A percentile compares a stretch with the other conserved stretches of the same genome.
Evolutionary conservation across 1,140 invertebrate genomes (phyloP).

Genomic region (Sminthurides bifidus): DNA sequence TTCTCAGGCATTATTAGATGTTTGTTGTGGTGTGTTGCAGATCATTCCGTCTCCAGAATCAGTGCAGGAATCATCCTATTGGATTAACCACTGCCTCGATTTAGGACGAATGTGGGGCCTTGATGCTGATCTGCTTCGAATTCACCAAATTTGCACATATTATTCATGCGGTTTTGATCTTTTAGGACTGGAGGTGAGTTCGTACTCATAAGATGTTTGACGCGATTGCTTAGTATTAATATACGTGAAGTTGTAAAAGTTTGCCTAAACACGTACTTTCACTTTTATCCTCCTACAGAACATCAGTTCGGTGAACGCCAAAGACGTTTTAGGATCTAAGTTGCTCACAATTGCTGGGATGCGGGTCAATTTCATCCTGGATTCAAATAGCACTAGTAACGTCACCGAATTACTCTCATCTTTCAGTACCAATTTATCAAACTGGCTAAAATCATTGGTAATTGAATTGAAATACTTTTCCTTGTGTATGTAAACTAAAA

Average conservation of each 20-base stretch:
- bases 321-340: constrained; percentile 48
- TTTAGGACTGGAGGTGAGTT: constrained; percentile 55
- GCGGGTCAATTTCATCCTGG: constrained; percentile 51
- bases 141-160: constrained; percentile 63
- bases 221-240: constrained; percentile 1
- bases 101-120: constrained; percentile 68
- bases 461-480: constrained; percentile 32
- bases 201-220: constrained; percentile 11
- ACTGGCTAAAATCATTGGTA: constrained; percentile 59
- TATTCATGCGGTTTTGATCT: constrained; percentile 64
- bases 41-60: constrained; percentile 21
- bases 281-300: constrained; percentile 38
- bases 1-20: not conserved
- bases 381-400: constrained; percentile 40
- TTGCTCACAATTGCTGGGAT: constrained; percentile 59
- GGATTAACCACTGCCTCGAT: constrained; percentile 56
- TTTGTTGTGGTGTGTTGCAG: not conserved
- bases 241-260: not conserved
- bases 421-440: constrained; percentile 52
- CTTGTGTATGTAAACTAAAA: not conserved
- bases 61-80: constrained; percentile 35
- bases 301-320: constrained; percentile 50
- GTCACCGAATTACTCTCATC: constrained; percentile 51
- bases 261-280: not conserved
- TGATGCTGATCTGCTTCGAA: constrained; percentile 57